A percentile compares a stretch with the other conserved stretches of the same genome.
Evolutionary conservation across 2,113 vertebrate species (phyloP).

Genomic region (Ranitomeya imitator): DNA sequence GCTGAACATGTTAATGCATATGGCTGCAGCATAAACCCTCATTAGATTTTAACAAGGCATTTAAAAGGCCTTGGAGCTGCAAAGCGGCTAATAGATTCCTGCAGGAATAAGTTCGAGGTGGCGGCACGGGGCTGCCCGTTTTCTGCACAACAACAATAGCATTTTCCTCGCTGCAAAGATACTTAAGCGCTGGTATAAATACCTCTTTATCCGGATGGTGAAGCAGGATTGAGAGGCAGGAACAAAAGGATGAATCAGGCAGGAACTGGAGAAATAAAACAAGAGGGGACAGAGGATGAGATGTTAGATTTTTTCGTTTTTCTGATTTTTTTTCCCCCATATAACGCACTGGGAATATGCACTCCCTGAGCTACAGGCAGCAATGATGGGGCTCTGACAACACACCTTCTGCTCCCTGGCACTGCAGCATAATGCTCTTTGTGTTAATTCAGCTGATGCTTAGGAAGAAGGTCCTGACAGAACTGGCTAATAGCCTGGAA

Average conservation of each 20-base stretch:
- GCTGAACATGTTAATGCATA: background rate
- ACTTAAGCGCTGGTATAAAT: constrained; percentile 25
- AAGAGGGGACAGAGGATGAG: constrained; percentile 30
- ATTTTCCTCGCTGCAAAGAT: background rate
- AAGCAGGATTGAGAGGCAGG: constrained; percentile 32
- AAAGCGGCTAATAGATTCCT: background rate
- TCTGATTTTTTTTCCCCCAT: background rate
- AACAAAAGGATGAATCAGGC: constrained; percentile 45
- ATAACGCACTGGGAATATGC: constrained; percentile 37
- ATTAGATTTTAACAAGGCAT: background rate
- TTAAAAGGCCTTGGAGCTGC: constrained; percentile 5
- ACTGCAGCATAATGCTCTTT: constrained; percentile 58
- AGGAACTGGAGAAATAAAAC: constrained; percentile 50
- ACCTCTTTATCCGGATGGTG: constrained; percentile 53
- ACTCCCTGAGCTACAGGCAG: constrained; percentile 32
- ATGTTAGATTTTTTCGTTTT: constrained; percentile 18
- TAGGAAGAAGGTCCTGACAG: constrained; percentile 43
- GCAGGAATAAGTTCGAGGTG: background rate
- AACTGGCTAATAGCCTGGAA: constrained; percentile 53
- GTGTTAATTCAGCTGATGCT: constrained; percentile 57
- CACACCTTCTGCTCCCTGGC: constrained; percentile 58
- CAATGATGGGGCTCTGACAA: constrained; percentile 47
- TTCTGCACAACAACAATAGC: background rate
- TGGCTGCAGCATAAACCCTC: background rate
- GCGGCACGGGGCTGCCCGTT: background rate